Conservation (phyloP, 2,113 vertebrate genomes). For the Grammatotria lemairii region DNA sequence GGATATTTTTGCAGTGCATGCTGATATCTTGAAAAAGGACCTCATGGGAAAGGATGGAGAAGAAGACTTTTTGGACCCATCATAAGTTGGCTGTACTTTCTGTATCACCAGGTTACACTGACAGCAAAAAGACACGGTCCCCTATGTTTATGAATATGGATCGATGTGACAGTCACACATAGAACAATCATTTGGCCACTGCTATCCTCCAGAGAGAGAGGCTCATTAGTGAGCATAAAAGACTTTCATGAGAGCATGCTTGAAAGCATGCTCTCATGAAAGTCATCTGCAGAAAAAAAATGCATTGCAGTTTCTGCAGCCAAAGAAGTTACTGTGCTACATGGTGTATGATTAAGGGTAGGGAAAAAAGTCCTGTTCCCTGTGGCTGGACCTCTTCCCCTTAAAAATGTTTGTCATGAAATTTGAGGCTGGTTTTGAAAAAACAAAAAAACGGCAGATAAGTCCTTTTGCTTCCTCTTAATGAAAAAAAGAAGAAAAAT, state of each 20-base stretch:
- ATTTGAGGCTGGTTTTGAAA: not conserved
- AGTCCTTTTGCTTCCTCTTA: not conserved
- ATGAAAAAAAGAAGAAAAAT: not conserved
- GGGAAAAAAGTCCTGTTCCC: not conserved
- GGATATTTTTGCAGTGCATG: slow-evolving; percentile 18
- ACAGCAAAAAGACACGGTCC: slow-evolving; percentile 1
- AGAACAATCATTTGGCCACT: slow-evolving; percentile 30
- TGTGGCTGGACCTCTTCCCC: not conserved
- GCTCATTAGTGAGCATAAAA: slow-evolving; percentile 49
- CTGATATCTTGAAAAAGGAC: slow-evolving; percentile 12
- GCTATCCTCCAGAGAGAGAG: not conserved
- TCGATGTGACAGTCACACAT: slow-evolving; percentile 18
- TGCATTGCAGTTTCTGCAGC: not conserved
- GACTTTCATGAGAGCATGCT: no score
- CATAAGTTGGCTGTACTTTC: slow-evolving; percentile 16
- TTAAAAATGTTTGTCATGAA: not conserved
- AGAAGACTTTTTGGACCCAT: slow-evolving; percentile 2
- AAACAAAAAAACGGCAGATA: not conserved
- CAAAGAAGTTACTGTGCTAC: not conserved
- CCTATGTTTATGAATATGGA: slow-evolving; percentile 18
- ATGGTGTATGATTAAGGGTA: not conserved
- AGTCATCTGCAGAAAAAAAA: not conserved
- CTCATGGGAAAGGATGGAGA: slow-evolving; percentile 1
- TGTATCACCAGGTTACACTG: slow-evolving; percentile 18
- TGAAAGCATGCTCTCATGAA: slow-evolving; percentile 1